These are phyloP conservation scores for Hybos culiciformis DNA, from an alignment of 2,888 invertebrate species.

Conservation along the genomic window DNA sequence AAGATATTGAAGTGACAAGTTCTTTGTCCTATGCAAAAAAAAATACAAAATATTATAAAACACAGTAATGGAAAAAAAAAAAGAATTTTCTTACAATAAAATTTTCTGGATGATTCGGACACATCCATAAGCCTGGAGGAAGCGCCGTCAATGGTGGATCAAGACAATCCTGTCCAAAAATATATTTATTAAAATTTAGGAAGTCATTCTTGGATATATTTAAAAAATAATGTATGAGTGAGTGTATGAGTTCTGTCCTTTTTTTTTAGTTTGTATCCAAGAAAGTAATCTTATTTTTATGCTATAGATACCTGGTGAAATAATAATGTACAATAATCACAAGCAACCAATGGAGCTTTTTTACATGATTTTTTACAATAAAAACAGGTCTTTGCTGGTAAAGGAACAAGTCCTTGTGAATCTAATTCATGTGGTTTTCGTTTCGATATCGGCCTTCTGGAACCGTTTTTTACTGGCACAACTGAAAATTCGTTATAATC, in stretches of 20 bases:
- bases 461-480: slow-evolving; percentile 25
- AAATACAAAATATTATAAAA: slow-evolving; percentile 2
- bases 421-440: slow-evolving; percentile 44
- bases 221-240: no score
- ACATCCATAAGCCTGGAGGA: slow-evolving; percentile 92
- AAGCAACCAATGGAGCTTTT: slow-evolving; percentile 70
- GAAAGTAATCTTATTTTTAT: neutral
- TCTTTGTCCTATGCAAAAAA: slow-evolving; percentile 56
- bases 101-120: slow-evolving; percentile 91
- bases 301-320: slow-evolving; percentile 70
- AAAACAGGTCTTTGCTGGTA: slow-evolving; percentile 74
- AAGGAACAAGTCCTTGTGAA: slow-evolving; percentile 49
- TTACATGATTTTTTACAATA: slow-evolving; percentile 75
- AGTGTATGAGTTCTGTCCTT: neutral
- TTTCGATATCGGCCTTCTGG: slow-evolving; percentile 24
- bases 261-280: neutral
- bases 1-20: slow-evolving; percentile 63
- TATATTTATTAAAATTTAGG: slow-evolving; percentile 1
- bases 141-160: slow-evolving; percentile 82
- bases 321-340: slow-evolving; percentile 83
- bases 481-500: slow-evolving; percentile 14
- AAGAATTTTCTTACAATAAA: slow-evolving; percentile 46
- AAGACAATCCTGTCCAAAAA: slow-evolving; percentile 58
- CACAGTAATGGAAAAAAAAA: neutral
- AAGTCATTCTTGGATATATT: neutral